phyloP scores from a whole-genome alignment of 2,888 invertebrate genomes.

The Phragmatobia fuliginosa region DNA sequence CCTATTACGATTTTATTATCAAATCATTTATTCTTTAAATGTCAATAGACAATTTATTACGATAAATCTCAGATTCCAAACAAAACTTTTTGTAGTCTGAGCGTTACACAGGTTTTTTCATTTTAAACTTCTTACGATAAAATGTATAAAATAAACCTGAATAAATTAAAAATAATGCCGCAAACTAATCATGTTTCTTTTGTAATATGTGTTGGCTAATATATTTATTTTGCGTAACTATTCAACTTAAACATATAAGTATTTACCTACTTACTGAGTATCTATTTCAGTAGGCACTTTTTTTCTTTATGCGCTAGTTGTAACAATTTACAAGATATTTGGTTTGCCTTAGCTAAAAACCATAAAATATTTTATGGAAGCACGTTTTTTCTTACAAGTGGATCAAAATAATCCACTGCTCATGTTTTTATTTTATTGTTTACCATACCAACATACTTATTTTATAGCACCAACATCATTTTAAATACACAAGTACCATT shows the following conservation, averaged over 20 bases:
- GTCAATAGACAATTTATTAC: too few relatives aligned
- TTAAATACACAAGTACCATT: neutral
- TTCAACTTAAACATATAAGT: neutral
- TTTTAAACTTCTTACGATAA: too few relatives aligned
- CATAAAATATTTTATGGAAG: too few relatives aligned
- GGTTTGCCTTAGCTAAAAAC: neutral
- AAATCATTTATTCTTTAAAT: too few relatives aligned
- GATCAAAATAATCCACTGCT: too few relatives aligned
- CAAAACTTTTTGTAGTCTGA: too few relatives aligned
- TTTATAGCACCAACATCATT: neutral
- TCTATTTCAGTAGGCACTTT: neutral
- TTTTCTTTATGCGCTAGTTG: neutral
- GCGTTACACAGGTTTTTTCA: neutral
- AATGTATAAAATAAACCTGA: neutral
- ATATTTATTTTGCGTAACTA: too few relatives aligned
- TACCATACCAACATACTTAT: neutral
- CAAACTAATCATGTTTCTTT: conserved; percentile 4
- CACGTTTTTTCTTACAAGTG: too few relatives aligned
- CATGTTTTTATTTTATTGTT: neutral
- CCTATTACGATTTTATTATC: neutral
- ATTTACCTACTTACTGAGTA: neutral
- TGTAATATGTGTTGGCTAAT: too few relatives aligned
- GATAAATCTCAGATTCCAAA: too few relatives aligned
- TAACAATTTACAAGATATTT: neutral
- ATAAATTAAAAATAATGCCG: too few relatives aligned